Evolutionary conservation across 2,888 invertebrate genomes (phyloP).

Genomic region (Argyresthia goedartella): DNA sequence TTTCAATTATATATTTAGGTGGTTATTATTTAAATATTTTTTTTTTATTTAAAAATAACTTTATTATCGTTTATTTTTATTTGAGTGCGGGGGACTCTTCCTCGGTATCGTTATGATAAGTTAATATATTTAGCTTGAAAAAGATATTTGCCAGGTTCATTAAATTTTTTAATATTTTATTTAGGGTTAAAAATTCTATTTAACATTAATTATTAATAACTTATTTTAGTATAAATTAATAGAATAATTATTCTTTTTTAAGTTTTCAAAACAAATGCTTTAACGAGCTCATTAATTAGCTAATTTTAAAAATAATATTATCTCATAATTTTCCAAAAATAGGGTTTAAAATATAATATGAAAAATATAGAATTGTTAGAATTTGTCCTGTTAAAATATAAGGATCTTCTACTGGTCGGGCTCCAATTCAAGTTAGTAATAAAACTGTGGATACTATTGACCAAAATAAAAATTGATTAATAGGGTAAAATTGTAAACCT

Average conservation of each 20-base stretch:
- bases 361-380: conserved; percentile 70
- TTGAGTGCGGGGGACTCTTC: conserved; percentile 76
- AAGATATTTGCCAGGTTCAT: conserved; percentile 73
- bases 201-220: conserved; percentile 50
- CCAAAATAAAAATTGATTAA: conserved; percentile 75
- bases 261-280: conserved; percentile 80
- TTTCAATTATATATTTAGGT: conserved; percentile 72
- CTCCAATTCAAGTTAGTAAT: conserved; percentile 80
- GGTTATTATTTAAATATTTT: conserved; percentile 48
- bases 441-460: conserved; percentile 62
- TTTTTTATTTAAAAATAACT: conserved; percentile 68
- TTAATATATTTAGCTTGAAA: conserved; percentile 79
- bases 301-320: conserved; percentile 49
- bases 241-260: conserved; percentile 72
- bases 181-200: conserved; percentile 62
- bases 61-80: conserved; percentile 74
- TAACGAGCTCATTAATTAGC: conserved; percentile 73
- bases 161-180: conserved; percentile 74
- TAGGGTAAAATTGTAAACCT: conserved; percentile 72
- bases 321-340: conserved; percentile 66
- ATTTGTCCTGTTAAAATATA: conserved; percentile 74
- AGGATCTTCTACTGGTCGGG: conserved; percentile 76
- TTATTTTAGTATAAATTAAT: conserved; percentile 67
- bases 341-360: conserved; percentile 68
- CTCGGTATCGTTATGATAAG: conserved; percentile 82